These are phyloP conservation scores for Neotoxoptera formosana DNA, from an alignment of 1,140 invertebrate species.

Conservation along the genomic window DNA sequence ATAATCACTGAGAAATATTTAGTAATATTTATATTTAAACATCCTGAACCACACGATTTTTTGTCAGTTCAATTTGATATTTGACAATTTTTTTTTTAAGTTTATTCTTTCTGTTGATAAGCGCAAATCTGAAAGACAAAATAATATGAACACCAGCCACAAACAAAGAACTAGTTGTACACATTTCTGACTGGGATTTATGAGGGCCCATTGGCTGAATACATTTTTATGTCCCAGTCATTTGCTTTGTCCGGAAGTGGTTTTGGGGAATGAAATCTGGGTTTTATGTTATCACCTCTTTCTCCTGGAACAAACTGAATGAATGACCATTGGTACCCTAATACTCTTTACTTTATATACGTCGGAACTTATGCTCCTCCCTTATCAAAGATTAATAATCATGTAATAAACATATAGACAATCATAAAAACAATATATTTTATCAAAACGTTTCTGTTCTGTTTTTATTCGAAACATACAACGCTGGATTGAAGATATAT, in stretches of 20 bases:
- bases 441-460: not conserved
- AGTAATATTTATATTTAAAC: not conserved
- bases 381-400: constrained; percentile 21
- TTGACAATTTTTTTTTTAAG: not conserved
- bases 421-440: not conserved
- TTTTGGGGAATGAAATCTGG: not conserved
- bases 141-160: not conserved
- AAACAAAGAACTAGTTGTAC: not conserved
- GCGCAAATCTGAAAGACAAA: not conserved
- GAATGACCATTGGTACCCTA: not conserved
- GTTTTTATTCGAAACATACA: not conserved
- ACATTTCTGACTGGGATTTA: not conserved
- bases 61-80: not conserved
- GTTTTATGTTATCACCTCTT: constrained; percentile 6
- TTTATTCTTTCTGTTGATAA: not conserved
- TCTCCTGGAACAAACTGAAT: not conserved
- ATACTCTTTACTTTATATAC: constrained; percentile 6
- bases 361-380: not conserved
- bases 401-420: not conserved
- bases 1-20: not conserved
- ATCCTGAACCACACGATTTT: not conserved
- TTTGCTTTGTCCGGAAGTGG: constrained; percentile 32
- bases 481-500: not conserved
- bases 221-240: constrained; percentile 47
- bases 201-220: not conserved